These are phyloP conservation scores for Trichonephila clavata DNA, from an alignment of 1,140 invertebrate species.

Conservation along the genomic window DNA sequence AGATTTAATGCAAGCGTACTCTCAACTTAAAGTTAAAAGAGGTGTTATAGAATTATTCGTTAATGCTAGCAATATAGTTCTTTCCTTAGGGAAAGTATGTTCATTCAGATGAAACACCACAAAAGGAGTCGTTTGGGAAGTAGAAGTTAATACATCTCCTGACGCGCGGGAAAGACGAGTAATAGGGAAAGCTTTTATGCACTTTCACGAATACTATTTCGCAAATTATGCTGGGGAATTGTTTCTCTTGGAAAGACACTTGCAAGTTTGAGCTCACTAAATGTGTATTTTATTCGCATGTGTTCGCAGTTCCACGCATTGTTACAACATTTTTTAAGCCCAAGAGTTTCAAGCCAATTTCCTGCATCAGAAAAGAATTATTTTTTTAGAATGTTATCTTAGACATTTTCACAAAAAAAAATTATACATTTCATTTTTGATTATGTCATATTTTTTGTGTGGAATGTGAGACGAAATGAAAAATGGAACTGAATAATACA, in stretches of 20 bases:
- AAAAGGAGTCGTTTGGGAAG: conserved; percentile 12
- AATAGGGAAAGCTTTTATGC: not conserved
- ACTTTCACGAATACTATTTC: conserved; percentile 40
- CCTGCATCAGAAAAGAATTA: too few species aligned
- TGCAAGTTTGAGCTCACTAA: not conserved
- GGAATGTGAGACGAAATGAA: too few species aligned
- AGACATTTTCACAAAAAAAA: too few species aligned
- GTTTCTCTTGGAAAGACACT: not conserved
- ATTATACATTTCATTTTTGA: too few species aligned
- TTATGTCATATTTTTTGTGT: too few species aligned
- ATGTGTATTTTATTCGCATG: not conserved
- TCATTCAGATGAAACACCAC: conserved; percentile 24
- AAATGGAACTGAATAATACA: too few species aligned
- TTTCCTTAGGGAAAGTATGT: not conserved
- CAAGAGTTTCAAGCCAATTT: too few species aligned
- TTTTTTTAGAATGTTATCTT: too few species aligned
- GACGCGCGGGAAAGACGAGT: not conserved
- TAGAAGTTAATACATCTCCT: conserved; percentile 29
- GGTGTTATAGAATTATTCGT: too few species aligned
- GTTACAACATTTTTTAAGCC: not conserved
- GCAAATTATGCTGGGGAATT: conserved; percentile 39
- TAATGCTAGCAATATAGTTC: too few species aligned
- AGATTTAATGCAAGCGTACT: too few species aligned
- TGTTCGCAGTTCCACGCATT: not conserved
- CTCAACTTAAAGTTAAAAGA: too few species aligned